Percentiles rank a stretch among this genome's conserved stretches.
Conservation (phyloP, 37 sponge, comb jelly and placozoan genomes). For the Hexactinellida sp. region DNA sequence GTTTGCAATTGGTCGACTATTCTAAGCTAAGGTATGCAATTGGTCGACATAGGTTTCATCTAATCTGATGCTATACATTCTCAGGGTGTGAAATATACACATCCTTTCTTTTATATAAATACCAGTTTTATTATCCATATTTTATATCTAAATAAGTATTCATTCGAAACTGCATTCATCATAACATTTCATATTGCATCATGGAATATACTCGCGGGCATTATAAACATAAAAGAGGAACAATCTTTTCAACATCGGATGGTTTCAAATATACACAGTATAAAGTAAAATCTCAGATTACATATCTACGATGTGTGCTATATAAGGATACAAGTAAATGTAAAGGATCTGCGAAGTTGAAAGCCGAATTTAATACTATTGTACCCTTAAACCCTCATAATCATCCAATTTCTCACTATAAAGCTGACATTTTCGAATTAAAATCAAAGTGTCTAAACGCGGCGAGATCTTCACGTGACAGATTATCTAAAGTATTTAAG, state of each 20-base stretch:
- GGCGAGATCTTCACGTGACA: conserved; percentile 16
- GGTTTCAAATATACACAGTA: not conserved
- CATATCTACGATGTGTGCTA: not conserved
- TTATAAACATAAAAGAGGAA: not conserved
- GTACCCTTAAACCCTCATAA: conserved; percentile 1
- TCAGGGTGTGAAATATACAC: too few relatives aligned
- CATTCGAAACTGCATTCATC: not conserved
- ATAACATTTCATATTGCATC: not conserved
- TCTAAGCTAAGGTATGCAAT: too few relatives aligned
- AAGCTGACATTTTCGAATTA: not conserved
- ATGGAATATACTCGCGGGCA: not conserved
- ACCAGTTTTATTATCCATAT: too few relatives aligned
- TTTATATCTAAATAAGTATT: not conserved
- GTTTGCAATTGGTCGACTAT: too few relatives aligned
- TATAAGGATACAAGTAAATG: not conserved
- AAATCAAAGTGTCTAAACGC: conserved; percentile 15
- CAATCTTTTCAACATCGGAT: not conserved
- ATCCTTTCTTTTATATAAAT: too few relatives aligned
- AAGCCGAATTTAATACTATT: not conserved
- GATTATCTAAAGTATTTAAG: conserved; percentile 10
- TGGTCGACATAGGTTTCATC: too few relatives aligned
- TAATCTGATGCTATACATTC: too few relatives aligned
- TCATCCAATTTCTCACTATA: conserved; percentile 3
- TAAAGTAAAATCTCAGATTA: not conserved
- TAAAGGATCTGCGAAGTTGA: not conserved